Evolutionary conservation across 2,113 vertebrate species (phyloP).

Genomic region (Alectura lathami): DNA sequence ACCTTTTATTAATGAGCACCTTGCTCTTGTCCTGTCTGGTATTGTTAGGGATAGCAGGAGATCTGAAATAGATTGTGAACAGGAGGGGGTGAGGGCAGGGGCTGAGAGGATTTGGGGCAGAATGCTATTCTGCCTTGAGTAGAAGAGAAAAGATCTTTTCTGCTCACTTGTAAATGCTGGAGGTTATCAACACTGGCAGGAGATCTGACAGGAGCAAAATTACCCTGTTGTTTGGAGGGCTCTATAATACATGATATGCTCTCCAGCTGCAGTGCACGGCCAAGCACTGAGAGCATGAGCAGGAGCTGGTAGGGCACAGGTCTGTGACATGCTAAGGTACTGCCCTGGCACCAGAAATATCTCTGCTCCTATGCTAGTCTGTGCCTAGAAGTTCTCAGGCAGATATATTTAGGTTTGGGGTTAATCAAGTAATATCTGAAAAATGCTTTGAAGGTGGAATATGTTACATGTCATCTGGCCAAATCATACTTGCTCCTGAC

Average conservation of each 20-base stretch:
- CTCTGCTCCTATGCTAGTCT: neutral
- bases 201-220: conserved; percentile 6
- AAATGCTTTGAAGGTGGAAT: conserved; percentile 59
- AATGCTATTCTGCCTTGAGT: neutral
- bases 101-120: neutral
- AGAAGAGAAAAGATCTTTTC: conserved; percentile 20
- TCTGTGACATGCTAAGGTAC: neutral
- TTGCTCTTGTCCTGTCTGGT: conserved; percentile 31
- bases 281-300: neutral
- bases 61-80: neutral
- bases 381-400: conserved; percentile 5
- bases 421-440: conserved; percentile 38
- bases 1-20: conserved; percentile 26
- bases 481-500: conserved; percentile 49
- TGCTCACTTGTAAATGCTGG: conserved; percentile 44
- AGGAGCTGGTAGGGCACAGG: neutral
- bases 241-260: neutral
- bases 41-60: neutral
- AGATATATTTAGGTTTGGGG: conserved; percentile 39
- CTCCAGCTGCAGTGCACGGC: neutral
- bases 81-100: neutral
- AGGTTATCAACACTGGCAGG: conserved; percentile 36
- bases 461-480: conserved; percentile 42
- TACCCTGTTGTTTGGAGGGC: conserved; percentile 36
- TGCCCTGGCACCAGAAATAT: neutral